Percentiles rank a stretch among this genome's conserved stretches.
These are phyloP conservation scores for Lapara coniferarum DNA, from an alignment of 2,888 invertebrate genomes.

Conservation along the genomic window DNA sequence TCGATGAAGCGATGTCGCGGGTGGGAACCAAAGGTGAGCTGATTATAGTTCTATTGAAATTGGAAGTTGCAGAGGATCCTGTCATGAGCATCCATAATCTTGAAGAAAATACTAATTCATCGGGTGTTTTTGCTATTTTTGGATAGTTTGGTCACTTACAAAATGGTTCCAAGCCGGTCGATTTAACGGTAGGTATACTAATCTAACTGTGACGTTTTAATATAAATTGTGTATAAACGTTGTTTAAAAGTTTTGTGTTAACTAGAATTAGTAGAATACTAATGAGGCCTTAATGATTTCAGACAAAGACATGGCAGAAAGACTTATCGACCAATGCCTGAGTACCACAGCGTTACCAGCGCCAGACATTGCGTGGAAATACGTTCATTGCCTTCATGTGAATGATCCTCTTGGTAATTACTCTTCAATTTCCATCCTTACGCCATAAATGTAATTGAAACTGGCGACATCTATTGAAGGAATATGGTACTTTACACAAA, in stretches of 20 bases:
- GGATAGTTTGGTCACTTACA: no score
- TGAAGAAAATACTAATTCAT: no score
- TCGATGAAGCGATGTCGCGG: slow-evolving; percentile 51
- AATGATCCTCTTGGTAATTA: slow-evolving; percentile 30
- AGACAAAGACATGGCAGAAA: slow-evolving; percentile 47
- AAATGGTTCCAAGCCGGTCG: no score
- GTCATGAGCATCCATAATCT: no score
- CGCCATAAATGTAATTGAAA: slow-evolving; percentile 14
- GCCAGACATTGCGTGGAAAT: slow-evolving; percentile 54
- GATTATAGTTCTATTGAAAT: background rate
- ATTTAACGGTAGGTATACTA: no score
- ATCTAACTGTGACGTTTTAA: no score
- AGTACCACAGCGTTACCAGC: slow-evolving; percentile 41
- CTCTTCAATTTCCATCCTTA: slow-evolving; percentile 35
- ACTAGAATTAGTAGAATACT: background rate
- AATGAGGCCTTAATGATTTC: slow-evolving; percentile 36
- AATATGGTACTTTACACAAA: slow-evolving; percentile 3
- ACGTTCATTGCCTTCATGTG: slow-evolving; percentile 48
- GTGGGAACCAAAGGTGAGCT: slow-evolving; percentile 45
- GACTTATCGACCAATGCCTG: slow-evolving; percentile 52
- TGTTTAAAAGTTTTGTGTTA: background rate
- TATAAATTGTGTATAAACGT: no score
- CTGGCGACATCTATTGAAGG: slow-evolving; percentile 34
- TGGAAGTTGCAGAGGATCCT: no score
- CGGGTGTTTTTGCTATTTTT: no score